A percentile compares a stretch with the other conserved stretches of the same genome.
phyloP scores from a whole-genome alignment of 2,888 invertebrate genomes.

The Xanthia icteritia region DNA sequence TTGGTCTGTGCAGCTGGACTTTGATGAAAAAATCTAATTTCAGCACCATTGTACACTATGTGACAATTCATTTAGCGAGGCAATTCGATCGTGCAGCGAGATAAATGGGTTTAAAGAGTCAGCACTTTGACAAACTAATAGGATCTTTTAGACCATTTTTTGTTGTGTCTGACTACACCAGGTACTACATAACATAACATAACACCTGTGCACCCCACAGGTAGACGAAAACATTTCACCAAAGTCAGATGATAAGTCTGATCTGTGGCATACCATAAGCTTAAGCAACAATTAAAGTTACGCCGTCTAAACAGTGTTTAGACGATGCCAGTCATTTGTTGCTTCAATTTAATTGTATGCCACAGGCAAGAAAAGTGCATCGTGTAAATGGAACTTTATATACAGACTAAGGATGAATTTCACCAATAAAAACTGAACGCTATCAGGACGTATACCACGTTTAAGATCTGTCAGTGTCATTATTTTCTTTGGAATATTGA shows the following conservation, averaged over 20 bases:
- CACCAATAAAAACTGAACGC: no score
- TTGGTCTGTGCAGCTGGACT: background rate
- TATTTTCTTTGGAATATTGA: no score
- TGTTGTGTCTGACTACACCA: no score
- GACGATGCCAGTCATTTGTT: background rate
- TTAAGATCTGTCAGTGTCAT: no score
- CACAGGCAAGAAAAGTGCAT: background rate
- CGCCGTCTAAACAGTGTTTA: no score
- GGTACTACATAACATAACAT: background rate
- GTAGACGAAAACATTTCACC: background rate
- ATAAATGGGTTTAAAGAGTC: conserved; percentile 12
- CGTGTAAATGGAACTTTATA: background rate
- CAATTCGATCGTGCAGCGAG: conserved; percentile 17
- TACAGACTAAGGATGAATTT: background rate
- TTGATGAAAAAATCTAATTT: conserved; percentile 41
- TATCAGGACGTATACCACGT: no score
- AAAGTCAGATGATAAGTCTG: background rate
- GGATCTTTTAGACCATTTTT: background rate
- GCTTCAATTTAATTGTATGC: background rate
- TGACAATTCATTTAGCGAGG: conserved; percentile 7
- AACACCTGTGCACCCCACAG: background rate
- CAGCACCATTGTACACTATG: conserved; percentile 5
- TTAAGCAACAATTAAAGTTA: background rate
- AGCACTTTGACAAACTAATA: background rate
- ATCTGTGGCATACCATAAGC: background rate